Evolutionary conservation across 1,140 invertebrate species (phyloP), one percentile per base, ranked within the genome.

Genomic region (Gyrodactylus bullatarudis): DNA sequence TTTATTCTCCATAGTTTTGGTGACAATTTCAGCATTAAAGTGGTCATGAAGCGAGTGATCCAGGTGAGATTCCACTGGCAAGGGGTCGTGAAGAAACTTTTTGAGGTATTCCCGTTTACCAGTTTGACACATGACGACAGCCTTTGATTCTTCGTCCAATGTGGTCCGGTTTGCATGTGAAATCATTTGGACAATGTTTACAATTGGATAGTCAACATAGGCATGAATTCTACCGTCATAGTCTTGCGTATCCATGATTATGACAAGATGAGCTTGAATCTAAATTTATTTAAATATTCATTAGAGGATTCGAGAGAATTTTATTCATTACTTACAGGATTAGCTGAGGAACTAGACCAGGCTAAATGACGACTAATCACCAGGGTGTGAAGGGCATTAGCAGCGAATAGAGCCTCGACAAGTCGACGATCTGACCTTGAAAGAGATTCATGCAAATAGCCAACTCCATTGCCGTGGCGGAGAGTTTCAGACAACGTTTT

Each of bases 1-100:
- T 81, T 99, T 99, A 82, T 98, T 98, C 80, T 98, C 94, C 78
- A 99, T 94, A 0, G 93, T 98, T 83, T 97, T 96, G 0, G 94
- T 98, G 0, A 98, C 93, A 73, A 99, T 94, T 83, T 99, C 95
- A 0, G 95, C 93, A 83, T 98, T 98, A 79, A 99, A 95, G 81
- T 99, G 95, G 83, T 99, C 94, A 80, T 98, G 94, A 1, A 99
- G 83, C 76, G 89, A 85, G 78, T 97, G 92, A 83, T 99, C 92
- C 76, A 96, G 82, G 82, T 96, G 91, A 76, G 89, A 92, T 83
- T 97, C 93, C n/a, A 96, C 87, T 0, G 94, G 94, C 27, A 99
- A 79, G 1, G 93, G 91, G 79, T 99, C 94, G 79, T 91, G 94
- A 20, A 98, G 82, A 78, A 98, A 94, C 80, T 98, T 99, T 78